phyloP scores from a whole-genome alignment of 2,888 invertebrate species.

The Rhingia rostrata region DNA sequence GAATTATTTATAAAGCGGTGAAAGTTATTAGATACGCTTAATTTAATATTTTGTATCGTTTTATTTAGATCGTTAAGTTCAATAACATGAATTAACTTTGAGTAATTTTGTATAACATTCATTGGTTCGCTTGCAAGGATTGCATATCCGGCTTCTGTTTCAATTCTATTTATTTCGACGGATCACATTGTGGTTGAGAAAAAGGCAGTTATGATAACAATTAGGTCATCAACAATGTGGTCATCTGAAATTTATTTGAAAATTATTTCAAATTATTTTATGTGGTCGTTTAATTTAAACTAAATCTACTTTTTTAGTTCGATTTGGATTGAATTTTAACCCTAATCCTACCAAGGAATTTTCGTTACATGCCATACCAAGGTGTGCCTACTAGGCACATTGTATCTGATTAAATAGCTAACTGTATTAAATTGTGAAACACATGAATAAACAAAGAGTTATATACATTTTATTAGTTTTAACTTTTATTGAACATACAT shows the following conservation, averaged over 20 bases:
- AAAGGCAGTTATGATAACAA: background rate
- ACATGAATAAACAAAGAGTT: no score
- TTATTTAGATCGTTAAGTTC: slow-evolving; percentile 36
- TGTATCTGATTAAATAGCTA: no score
- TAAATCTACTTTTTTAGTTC: slow-evolving; percentile 2
- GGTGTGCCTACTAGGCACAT: no score
- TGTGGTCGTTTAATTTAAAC: slow-evolving; percentile 16
- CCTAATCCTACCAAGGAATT: no score
- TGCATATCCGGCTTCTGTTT: slow-evolving; percentile 1
- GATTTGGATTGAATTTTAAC: slow-evolving; percentile 15
- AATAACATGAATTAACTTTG: slow-evolving; percentile 47
- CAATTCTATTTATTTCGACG: background rate
- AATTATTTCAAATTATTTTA: background rate
- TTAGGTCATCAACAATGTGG: background rate
- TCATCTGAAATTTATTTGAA: background rate
- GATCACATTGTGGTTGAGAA: background rate
- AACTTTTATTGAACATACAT: no score
- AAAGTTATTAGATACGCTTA: slow-evolving; percentile 29
- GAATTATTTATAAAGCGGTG: background rate
- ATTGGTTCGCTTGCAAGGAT: background rate
- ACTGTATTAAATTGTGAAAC: no score
- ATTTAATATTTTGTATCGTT: slow-evolving; percentile 27
- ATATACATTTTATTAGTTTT: no score
- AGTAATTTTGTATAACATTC: slow-evolving; percentile 18
- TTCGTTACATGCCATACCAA: no score